Percentiles rank a stretch among this genome's conserved stretches.
phyloP scores from a whole-genome alignment of 2,888 invertebrate species.

The Drosophila algonquin region DNA sequence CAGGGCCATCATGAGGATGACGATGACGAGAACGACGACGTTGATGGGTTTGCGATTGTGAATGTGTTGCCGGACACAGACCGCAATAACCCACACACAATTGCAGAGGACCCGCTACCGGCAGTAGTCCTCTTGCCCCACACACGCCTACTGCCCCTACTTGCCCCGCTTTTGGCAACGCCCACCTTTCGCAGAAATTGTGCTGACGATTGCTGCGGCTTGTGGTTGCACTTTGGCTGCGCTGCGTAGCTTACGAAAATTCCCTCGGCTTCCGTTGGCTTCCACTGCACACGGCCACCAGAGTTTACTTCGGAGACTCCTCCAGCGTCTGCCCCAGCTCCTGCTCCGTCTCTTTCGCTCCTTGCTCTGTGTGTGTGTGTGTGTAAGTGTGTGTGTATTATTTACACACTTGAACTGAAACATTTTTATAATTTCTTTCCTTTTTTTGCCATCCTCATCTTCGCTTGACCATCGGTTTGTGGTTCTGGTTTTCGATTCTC shows the following conservation, averaged over 20 bases:
- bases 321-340: conserved; percentile 1
- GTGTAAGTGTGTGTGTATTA: conserved; percentile 47
- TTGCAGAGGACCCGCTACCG: conserved; percentile 3
- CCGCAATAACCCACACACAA: conserved; percentile 42
- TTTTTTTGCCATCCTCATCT: conserved; percentile 47
- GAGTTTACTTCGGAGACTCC: conserved; percentile 9
- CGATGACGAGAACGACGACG: conserved; percentile 19
- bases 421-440: conserved; percentile 74
- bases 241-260: conserved; percentile 72
- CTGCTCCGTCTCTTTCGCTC: conserved; percentile 14
- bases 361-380: conserved; percentile 13
- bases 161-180: conserved; percentile 26
- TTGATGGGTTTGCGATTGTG: conserved; percentile 41
- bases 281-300: conserved; percentile 19
- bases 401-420: conserved; percentile 72
- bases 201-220: conserved; percentile 67
- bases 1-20: conserved; percentile 20
- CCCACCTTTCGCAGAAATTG: conserved; percentile 64
- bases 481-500: conserved; percentile 5
- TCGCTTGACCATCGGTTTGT: conserved; percentile 38
- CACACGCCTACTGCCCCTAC: not conserved
- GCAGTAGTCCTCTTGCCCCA: not conserved
- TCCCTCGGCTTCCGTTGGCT: conserved; percentile 68
- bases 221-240: conserved; percentile 50
- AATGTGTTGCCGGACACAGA: conserved; percentile 42